These are phyloP conservation scores for Xenentodon cancila DNA, from an alignment of 2,797 vertebrate genomes.

Conservation along the genomic window DNA sequence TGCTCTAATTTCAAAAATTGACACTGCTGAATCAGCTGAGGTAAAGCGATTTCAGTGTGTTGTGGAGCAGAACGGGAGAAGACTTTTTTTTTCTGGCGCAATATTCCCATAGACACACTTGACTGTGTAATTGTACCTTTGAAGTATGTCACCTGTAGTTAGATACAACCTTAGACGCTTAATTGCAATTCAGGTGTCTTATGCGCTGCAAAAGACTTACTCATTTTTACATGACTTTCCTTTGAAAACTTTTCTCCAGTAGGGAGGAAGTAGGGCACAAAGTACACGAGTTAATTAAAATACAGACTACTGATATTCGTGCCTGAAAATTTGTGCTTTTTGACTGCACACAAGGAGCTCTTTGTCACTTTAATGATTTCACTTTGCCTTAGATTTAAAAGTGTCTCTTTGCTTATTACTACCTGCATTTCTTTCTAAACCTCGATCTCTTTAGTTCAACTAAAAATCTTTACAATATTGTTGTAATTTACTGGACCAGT, in stretches of 20 bases:
- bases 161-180: conserved; percentile 38
- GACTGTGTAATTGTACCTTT: conserved; percentile 45
- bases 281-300: conserved; percentile 26
- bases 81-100: conserved; percentile 39
- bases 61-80: conserved; percentile 20
- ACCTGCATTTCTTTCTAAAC: no score
- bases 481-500: no score
- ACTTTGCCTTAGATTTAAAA: not conserved
- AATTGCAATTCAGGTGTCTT: conserved; percentile 34
- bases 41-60: conserved; percentile 38
- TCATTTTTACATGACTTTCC: conserved; percentile 4
- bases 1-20: conserved; percentile 63
- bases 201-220: conserved; percentile 1
- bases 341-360: not conserved
- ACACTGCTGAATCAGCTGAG: conserved; percentile 39
- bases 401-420: no score
- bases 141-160: conserved; percentile 44
- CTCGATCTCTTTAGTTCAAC: no score
- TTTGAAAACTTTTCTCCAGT: conserved; percentile 19
- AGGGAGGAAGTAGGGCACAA: conserved; percentile 16
- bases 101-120: conserved; percentile 38
- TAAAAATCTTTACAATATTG: no score
- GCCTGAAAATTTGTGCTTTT: not conserved
- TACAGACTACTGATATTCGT: conserved; percentile 9
- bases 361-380: conserved; percentile 5